A percentile compares a stretch with the other conserved stretches of the same genome.
Conservation (phyloP, 2,797 vertebrate species). For the Rhinatrema bivittatum region DNA sequence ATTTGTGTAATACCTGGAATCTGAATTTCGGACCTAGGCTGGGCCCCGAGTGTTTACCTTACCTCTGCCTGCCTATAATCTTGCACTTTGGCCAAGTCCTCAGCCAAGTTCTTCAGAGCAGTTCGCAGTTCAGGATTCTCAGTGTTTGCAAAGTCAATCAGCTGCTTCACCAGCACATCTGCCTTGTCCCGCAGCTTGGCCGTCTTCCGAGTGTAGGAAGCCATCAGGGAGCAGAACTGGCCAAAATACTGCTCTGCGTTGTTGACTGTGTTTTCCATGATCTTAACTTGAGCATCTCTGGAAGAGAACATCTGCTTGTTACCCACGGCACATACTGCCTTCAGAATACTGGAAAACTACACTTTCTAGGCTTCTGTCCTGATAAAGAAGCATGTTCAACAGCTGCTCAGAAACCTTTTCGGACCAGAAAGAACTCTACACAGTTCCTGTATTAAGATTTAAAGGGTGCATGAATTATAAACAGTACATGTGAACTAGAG, state of each 20-base stretch:
- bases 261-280: conserved; percentile 47
- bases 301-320: accelerated
- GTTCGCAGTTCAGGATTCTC: conserved; percentile 45
- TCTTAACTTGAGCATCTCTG: conserved; percentile 52
- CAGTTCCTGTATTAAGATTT: no score
- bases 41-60: background rate
- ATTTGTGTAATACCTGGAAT: no score
- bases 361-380: no score
- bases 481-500: no score
- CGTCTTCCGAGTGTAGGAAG: conserved; percentile 55
- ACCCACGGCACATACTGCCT: no score
- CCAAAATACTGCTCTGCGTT: conserved; percentile 55
- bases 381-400: no score
- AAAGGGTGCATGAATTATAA: no score
- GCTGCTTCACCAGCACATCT: conserved; percentile 53
- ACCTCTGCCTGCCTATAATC: conserved; percentile 76
- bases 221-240: conserved; percentile 50
- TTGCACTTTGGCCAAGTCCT: conserved; percentile 70
- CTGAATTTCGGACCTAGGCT: no score
- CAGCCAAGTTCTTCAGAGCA: conserved; percentile 50
- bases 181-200: conserved; percentile 55
- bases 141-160: conserved; percentile 40
- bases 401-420: no score
- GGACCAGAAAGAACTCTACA: no score
- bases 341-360: no score